Conservation (phyloP, 2,888 invertebrate species). For the Helobdella robusta region DNA sequence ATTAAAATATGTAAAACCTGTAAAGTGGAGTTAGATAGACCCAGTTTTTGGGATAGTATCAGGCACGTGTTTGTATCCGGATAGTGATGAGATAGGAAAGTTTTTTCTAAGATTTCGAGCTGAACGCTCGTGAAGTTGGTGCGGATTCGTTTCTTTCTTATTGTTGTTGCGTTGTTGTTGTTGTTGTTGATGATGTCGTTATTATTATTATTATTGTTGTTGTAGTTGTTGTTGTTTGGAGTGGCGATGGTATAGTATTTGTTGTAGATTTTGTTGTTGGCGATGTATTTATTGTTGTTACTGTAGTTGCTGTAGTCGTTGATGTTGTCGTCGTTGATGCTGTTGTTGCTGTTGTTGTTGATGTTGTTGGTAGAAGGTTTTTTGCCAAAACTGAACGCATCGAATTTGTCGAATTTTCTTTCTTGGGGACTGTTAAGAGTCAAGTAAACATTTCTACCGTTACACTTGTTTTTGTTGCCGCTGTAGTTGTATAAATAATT, state of each 20-base stretch:
- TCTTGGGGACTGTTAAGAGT: no score
- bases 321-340: neutral
- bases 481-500: no score
- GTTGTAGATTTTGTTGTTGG: neutral
- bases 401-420: no score
- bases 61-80: conserved; percentile 1
- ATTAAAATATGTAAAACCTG: conserved; percentile 8
- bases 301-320: neutral
- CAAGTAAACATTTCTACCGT: no score
- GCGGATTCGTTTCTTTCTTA: conserved; percentile 7
- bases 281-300: conserved; percentile 1
- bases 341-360: neutral
- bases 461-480: no score
- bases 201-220: neutral
- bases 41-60: conserved; percentile 4
- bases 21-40: conserved; percentile 8
- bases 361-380: no score
- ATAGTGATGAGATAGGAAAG: conserved; percentile 11
- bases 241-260: neutral
- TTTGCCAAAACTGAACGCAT: no score
- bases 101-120: neutral
- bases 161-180: neutral
- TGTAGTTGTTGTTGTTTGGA: neutral
- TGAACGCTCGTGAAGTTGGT: conserved; percentile 12
- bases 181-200: neutral